phyloP scores from a whole-genome alignment of 2,888 invertebrate genomes.

The Hemicrepidius hirtus region DNA sequence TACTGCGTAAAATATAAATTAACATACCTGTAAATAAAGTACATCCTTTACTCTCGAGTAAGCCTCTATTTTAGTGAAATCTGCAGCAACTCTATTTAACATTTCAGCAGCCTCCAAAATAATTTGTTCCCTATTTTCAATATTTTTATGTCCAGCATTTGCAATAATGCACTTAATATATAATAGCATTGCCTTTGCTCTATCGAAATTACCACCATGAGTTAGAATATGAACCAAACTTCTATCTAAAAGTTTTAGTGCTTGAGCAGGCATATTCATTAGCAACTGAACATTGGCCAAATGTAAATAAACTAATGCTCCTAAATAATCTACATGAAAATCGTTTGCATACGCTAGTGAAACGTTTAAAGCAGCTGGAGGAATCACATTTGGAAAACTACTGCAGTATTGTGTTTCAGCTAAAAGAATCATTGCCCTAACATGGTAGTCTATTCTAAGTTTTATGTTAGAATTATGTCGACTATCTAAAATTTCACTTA shows the following conservation, averaged over 20 bases:
- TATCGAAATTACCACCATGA: conserved; percentile 88
- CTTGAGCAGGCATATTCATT: conserved; percentile 86
- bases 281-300: conserved; percentile 85
- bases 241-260: conserved; percentile 79
- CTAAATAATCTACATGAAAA: conserved; percentile 86
- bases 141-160: conserved; percentile 72
- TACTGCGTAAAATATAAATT: conserved; percentile 31
- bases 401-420: conserved; percentile 78
- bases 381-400: conserved; percentile 75
- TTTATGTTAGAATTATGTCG: conserved; percentile 75
- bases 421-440: conserved; percentile 81
- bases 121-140: conserved; percentile 73
- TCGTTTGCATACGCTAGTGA: conserved; percentile 84
- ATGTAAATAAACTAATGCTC: conserved; percentile 84
- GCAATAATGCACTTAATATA: conserved; percentile 88
- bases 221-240: conserved; percentile 81
- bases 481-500: conserved; percentile 74
- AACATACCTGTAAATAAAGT: conserved; percentile 79
- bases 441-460: conserved; percentile 74
- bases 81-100: conserved; percentile 79
- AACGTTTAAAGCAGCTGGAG: conserved; percentile 77
- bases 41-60: conserved; percentile 84
- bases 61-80: conserved; percentile 85
- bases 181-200: conserved; percentile 84
- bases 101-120: conserved; percentile 77